Percentiles rank a stretch among this genome's conserved stretches.
These are phyloP conservation scores for Dicranocentrus wangi DNA, from an alignment of 2,888 invertebrate genomes.

Conservation along the genomic window DNA sequence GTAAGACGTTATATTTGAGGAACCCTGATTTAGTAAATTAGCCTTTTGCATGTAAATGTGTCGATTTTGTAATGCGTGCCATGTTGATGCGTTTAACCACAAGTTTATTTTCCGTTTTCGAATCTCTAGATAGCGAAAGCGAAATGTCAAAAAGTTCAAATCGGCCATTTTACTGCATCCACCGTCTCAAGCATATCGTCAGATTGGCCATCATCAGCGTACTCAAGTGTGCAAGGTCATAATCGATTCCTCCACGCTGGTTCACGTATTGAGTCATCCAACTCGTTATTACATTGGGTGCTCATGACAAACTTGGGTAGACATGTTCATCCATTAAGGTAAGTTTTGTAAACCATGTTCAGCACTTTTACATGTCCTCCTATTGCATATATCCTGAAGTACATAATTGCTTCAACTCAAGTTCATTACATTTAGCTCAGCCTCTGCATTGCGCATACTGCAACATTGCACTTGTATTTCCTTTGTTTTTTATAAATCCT, in stretches of 20 bases:
- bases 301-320: constrained; percentile 67
- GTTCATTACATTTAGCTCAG: too few species aligned
- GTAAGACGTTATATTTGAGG: neutral
- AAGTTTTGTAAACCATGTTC: constrained; percentile 2
- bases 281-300: constrained; percentile 68
- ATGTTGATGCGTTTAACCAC: too few species aligned
- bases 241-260: constrained; percentile 64
- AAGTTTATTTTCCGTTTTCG: neutral
- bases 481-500: constrained; percentile 7
- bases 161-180: constrained; percentile 71
- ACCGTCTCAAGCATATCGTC: constrained; percentile 71
- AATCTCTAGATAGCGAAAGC: constrained; percentile 71
- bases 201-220: constrained; percentile 72
- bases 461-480: neutral
- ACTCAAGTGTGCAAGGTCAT: constrained; percentile 70
- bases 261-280: constrained; percentile 67
- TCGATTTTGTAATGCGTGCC: too few species aligned
- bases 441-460: too few species aligned
- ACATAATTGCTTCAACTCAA: neutral
- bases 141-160: constrained; percentile 73
- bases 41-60: neutral
- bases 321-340: constrained; percentile 68
- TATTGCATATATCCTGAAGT: neutral
- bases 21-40: neutral
- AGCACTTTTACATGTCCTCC: neutral